Evolutionary conservation across 1,140 invertebrate genomes (phyloP).

Genomic region (Eumeta japonica): DNA sequence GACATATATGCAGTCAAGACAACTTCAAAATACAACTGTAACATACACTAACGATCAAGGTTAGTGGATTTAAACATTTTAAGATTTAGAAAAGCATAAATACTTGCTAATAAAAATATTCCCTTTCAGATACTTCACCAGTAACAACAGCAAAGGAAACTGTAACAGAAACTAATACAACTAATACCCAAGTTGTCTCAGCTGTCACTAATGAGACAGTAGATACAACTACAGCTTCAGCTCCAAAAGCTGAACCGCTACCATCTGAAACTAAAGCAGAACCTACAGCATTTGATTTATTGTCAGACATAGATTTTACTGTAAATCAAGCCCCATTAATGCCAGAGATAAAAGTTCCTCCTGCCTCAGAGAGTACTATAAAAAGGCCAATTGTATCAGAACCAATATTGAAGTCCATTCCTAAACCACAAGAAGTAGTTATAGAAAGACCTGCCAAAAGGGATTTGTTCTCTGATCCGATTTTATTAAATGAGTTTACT

Average conservation of each 20-base stretch:
- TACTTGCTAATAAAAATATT: slow-evolving; percentile 23
- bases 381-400: slow-evolving; percentile 28
- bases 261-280: slow-evolving; percentile 23
- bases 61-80: slow-evolving; percentile 30
- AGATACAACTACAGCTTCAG: slow-evolving; percentile 10
- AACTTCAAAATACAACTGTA: slow-evolving; percentile 25
- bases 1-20: slow-evolving; percentile 39
- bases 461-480: slow-evolving; percentile 75
- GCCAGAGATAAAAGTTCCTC: slow-evolving; percentile 61
- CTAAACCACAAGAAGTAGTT: slow-evolving; percentile 31
- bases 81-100: slow-evolving; percentile 31
- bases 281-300: slow-evolving; percentile 70
- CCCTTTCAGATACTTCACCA: no score
- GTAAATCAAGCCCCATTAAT: slow-evolving; percentile 68
- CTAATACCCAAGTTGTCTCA: slow-evolving; percentile 4
- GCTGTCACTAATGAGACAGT: slow-evolving; percentile 10
- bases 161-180: slow-evolving; percentile 9
- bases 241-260: slow-evolving; percentile 9
- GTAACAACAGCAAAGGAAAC: slow-evolving; percentile 31
- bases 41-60: slow-evolving; percentile 37
- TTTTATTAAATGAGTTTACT: slow-evolving; percentile 73
- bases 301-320: slow-evolving; percentile 75
- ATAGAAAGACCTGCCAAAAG: slow-evolving; percentile 50
- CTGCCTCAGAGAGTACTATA: slow-evolving; percentile 44
- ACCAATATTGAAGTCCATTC: no score